Evolutionary conservation across 2,113 vertebrate genomes (phyloP), one percentile per base, ranked within the genome.

Genomic region (Pomatorhinus ruficollis): DNA sequence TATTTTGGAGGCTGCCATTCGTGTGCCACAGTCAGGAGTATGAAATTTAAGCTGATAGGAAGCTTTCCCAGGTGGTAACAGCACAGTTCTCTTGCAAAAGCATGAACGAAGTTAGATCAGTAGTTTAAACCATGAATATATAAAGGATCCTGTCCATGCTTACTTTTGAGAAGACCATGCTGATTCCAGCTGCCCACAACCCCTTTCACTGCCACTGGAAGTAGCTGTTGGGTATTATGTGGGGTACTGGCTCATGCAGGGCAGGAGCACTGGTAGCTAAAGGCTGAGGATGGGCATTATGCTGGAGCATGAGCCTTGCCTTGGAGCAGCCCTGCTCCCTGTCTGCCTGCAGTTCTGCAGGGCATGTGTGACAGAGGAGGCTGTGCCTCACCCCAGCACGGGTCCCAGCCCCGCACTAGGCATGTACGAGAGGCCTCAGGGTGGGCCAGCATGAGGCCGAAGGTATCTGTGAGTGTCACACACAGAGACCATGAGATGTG

Each of bases 371-470:
- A 23, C 1, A 35, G 31, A 45, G 59, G 53, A 79, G 53, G 25
- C 54, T 28, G 25, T 35, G n/a, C 42, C 54, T 44, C 35, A 12
- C n/a, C n/a, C 28, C 3, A 2, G 30, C 0, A 0, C 8, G 7
- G 11, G 22, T 60, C 40, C 45, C 49, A 59, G 31, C 37, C 45
- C 40, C 63, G 40, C 25, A 1, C 23, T 6, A 39, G 25, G 28
- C 9, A 9, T 4, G 6, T 2, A 4, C 9, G 3, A 28, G 24
- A 15, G 31, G 6, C 54, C 18, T 66, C 5, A 5, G 35, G 60
- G 33, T 3, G 0, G 45, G 54, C 27, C 44, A 52, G 66, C 0
- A 0, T 13, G 44, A 80, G 45, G 59, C 50, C 57, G 40, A 69
- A 74, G 42, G 50, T 53, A 11, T 22, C 61, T 53, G 37, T 65